Evolutionary conservation across 37 sponge, comb jelly and placozoan genomes (phyloP).

Genomic region (Axinella damicornis): DNA sequence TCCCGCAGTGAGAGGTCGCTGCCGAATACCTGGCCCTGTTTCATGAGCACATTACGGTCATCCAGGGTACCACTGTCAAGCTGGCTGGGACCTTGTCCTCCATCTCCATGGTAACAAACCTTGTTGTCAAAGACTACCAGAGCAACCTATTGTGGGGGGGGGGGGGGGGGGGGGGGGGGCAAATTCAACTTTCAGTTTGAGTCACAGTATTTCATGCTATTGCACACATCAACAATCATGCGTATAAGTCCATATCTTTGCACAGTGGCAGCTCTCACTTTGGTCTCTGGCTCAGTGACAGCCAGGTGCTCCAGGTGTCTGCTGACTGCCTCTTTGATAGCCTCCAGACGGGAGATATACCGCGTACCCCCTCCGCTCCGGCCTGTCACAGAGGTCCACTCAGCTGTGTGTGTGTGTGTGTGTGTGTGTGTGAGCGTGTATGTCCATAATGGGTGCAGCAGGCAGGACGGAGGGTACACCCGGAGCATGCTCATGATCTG

Average conservation of each 20-base stretch:
- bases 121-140: constrained; percentile 75
- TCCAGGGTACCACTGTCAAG: constrained; percentile 56
- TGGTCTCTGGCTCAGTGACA: constrained; percentile 68
- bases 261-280: constrained; percentile 40
- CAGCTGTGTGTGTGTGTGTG: constrained; percentile 42
- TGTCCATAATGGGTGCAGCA: no score
- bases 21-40: constrained; percentile 68
- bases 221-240: no score
- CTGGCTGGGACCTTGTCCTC: constrained; percentile 8
- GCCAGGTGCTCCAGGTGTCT: constrained; percentile 83
- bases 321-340: constrained; percentile 89
- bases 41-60: constrained; percentile 74
- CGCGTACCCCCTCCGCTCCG: constrained; percentile 53
- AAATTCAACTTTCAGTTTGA: no score
- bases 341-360: constrained; percentile 82
- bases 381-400: constrained; percentile 80
- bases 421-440: no score
- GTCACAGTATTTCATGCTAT: no score
- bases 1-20: constrained; percentile 69
- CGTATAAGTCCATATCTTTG: background rate
- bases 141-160: constrained; percentile 70
- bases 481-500: no score
- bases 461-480: background rate
- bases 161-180: no score
- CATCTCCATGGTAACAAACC: constrained; percentile 85